Conservation (phyloP, 2,797 vertebrate genomes). For the Numenius phaeopus region DNA sequence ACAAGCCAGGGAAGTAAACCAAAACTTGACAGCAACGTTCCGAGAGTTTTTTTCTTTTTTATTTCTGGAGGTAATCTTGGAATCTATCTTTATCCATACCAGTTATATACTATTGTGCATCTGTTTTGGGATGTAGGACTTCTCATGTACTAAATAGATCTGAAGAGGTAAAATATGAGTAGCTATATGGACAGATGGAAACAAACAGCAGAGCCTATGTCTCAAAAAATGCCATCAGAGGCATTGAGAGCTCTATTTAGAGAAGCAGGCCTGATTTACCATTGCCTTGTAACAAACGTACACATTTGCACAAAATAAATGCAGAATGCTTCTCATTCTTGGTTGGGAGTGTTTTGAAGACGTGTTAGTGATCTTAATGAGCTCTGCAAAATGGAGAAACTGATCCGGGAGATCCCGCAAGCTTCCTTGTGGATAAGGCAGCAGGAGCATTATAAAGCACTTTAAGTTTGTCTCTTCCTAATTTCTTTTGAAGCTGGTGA, state of each 20-base stretch:
- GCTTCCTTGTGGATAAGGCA: background rate
- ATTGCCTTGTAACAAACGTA: background rate
- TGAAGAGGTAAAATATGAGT: background rate
- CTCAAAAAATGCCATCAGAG: background rate
- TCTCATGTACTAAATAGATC: background rate
- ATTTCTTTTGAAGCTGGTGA: background rate
- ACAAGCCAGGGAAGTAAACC: background rate
- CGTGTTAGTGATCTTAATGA: background rate
- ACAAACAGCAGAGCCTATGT: background rate
- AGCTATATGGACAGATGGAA: background rate
- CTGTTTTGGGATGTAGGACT: background rate
- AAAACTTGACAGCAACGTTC: background rate
- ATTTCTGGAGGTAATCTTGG: background rate
- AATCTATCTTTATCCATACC: background rate
- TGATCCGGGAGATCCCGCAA: background rate
- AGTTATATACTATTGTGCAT: background rate
- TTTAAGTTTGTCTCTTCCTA: background rate
- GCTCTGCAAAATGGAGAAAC: background rate
- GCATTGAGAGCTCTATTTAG: background rate
- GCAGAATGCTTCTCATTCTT: background rate
- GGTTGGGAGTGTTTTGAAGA: background rate
- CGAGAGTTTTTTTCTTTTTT: background rate
- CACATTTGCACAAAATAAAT: background rate
- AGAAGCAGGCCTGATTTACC: background rate
- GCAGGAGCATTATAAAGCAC: background rate